Evolutionary conservation across 2,797 vertebrate species (phyloP).

Genomic region (Gymnoscopelus braueri): DNA sequence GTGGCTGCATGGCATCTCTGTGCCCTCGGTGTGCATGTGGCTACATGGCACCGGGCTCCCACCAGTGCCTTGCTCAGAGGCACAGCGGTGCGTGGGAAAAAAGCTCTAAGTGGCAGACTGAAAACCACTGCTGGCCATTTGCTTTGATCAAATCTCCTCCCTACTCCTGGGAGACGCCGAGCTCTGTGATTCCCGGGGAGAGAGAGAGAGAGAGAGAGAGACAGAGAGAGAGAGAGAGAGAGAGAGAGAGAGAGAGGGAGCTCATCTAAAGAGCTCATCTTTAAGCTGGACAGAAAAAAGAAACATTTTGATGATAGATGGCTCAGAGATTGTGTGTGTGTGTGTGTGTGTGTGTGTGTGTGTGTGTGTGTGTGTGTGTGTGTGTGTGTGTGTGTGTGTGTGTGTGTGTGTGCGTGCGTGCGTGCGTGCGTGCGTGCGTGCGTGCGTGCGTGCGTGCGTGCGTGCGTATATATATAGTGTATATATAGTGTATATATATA

Average conservation of each 20-base stretch:
- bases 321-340: constrained; percentile 1
- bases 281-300: constrained; percentile 26
- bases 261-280: constrained; percentile 19
- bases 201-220: too few relatives aligned
- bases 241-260: too few relatives aligned
- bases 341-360: neutral
- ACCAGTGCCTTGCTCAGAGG: neutral
- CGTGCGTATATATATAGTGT: too few relatives aligned
- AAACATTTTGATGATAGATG: constrained; percentile 13
- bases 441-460: neutral
- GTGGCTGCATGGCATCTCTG: too few relatives aligned
- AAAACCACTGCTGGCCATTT: constrained; percentile 5
- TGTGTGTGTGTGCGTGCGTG: neutral
- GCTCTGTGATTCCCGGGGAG: neutral
- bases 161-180: constrained; percentile 23
- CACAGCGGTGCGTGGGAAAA: neutral
- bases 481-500: too few relatives aligned
- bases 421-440: neutral
- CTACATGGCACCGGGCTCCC: neutral
- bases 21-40: neutral
- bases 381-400: neutral
- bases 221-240: too few relatives aligned
- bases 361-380: constrained; percentile 1
- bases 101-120: constrained; percentile 26
- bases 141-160: constrained; percentile 50